phyloP scores from a whole-genome alignment of 2,888 invertebrate genomes.

The Silvanus unidentatus region DNA sequence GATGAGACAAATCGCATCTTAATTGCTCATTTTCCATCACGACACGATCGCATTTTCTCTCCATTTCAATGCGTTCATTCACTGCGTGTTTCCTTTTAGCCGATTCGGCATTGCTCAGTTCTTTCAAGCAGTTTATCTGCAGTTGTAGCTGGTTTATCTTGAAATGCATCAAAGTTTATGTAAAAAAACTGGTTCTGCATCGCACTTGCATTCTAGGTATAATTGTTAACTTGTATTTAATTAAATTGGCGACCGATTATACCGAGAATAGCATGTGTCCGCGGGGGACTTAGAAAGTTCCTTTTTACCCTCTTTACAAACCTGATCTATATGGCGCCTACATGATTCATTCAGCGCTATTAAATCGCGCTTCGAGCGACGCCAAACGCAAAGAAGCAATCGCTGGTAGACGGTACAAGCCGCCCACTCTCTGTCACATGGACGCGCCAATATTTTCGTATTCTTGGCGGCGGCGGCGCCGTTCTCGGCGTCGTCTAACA shows the following conservation, averaged over 20 bases:
- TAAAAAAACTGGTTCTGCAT: too few species aligned
- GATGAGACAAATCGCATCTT: too few species aligned
- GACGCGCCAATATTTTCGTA: slow-evolving; percentile 18
- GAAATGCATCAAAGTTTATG: too few species aligned
- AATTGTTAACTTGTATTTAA: slow-evolving; percentile 3
- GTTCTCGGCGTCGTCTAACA: slow-evolving; percentile 21
- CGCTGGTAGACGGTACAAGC: slow-evolving; percentile 27
- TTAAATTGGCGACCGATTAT: not conserved
- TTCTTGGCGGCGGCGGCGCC: slow-evolving; percentile 19
- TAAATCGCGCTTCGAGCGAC: slow-evolving; percentile 22
- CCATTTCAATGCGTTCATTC: slow-evolving; percentile 18
- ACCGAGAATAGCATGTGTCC: too few species aligned
- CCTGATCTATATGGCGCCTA: slow-evolving; percentile 24
- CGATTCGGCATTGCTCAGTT: slow-evolving; percentile 55
- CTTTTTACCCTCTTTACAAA: slow-evolving; percentile 24
- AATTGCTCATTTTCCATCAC: too few species aligned
- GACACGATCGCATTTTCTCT: not conserved
- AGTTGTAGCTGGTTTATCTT: slow-evolving; percentile 48
- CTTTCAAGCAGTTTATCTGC: slow-evolving; percentile 54
- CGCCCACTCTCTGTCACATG: slow-evolving; percentile 27
- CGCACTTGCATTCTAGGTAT: too few species aligned
- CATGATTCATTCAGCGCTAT: slow-evolving; percentile 19
- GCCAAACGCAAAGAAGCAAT: slow-evolving; percentile 27
- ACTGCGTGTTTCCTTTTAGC: slow-evolving; percentile 25
- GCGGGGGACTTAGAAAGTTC: too few species aligned